These are phyloP conservation scores for Tragelaphus buxtoni DNA, from an alignment of 2,113 vertebrate species.

Conservation along the genomic window DNA sequence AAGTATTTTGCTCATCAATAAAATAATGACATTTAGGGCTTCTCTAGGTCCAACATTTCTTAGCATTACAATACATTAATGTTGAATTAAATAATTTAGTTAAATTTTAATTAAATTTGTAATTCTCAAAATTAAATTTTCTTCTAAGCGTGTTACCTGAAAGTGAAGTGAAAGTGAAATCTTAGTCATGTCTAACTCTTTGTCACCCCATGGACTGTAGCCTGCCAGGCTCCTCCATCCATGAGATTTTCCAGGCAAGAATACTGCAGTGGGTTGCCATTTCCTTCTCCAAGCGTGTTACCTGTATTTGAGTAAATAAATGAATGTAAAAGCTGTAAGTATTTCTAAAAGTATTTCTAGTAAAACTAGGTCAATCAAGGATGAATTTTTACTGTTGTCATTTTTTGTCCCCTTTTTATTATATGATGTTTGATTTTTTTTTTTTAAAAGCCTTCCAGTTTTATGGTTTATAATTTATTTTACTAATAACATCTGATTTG, in stretches of 20 bases:
- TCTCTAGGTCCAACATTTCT: background rate
- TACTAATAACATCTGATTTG: slow-evolving; percentile 24
- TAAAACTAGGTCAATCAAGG: slow-evolving; percentile 62
- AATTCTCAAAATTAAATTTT: slow-evolving; percentile 74
- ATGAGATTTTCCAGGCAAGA: background rate
- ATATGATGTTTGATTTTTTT: slow-evolving; percentile 48
- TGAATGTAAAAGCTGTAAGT: slow-evolving; percentile 66
- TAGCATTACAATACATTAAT: background rate
- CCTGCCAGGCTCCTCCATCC: background rate
- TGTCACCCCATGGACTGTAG: background rate
- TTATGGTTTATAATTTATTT: slow-evolving; percentile 48
- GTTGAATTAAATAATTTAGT: slow-evolving; percentile 35
- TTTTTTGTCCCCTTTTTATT: slow-evolving; percentile 72
- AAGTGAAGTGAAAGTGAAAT: background rate
- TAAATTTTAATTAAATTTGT: slow-evolving; percentile 73
- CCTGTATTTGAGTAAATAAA: slow-evolving; percentile 62
- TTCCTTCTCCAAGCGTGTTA: slow-evolving; percentile 1
- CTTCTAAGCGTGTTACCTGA: slow-evolving; percentile 56
- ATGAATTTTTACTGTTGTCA: slow-evolving; percentile 66
- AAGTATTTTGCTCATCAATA: background rate
- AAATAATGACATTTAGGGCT: background rate
- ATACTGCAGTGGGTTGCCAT: background rate
- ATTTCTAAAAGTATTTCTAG: slow-evolving; percentile 69
- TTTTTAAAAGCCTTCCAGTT: background rate
- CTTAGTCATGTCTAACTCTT: background rate